A percentile compares a stretch with the other conserved stretches of the same genome.
Evolutionary conservation across 2,888 invertebrate genomes (phyloP).

Genomic region (Imbricaverruca yamaguchii): DNA sequence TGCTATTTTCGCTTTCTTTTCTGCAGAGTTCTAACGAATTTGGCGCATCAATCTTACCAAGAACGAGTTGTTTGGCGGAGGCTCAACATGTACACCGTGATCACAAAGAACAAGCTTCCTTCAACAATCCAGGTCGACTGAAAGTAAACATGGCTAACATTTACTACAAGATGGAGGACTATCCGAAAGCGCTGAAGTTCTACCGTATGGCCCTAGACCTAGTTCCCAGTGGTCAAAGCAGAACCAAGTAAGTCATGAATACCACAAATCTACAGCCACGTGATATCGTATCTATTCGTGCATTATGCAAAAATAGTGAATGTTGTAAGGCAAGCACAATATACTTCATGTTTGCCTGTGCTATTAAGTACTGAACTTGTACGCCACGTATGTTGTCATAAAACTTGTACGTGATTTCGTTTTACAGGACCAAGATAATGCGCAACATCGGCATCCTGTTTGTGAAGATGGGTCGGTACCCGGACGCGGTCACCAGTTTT

Average conservation of each 20-base stretch:
- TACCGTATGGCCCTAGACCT: slow-evolving; percentile 98
- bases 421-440: slow-evolving; percentile 80
- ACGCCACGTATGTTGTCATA: too few relatives aligned
- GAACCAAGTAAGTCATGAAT: slow-evolving; percentile 57
- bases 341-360: too few relatives aligned
- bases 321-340: too few relatives aligned
- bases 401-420: background rate
- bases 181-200: slow-evolving; percentile 90
- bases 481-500: slow-evolving; percentile 91
- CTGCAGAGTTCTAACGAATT: slow-evolving; percentile 82
- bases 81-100: slow-evolving; percentile 74
- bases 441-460: slow-evolving; percentile 94
- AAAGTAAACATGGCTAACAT: slow-evolving; percentile 99
- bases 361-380: too few relatives aligned
- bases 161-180: slow-evolving; percentile 87
- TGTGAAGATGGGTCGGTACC: slow-evolving; percentile 91
- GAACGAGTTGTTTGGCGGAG: slow-evolving; percentile 91
- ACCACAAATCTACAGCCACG: too few relatives aligned
- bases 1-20: slow-evolving; percentile 30
- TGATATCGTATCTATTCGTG: too few relatives aligned
- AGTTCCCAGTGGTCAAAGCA: slow-evolving; percentile 80
- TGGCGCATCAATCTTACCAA: slow-evolving; percentile 88
- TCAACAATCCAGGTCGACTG: slow-evolving; percentile 82
- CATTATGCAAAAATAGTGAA: too few relatives aligned
- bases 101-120: slow-evolving; percentile 64